Evolutionary conservation across 2,113 vertebrate species (phyloP), one percentile per base, ranked within the genome.

Genomic region (Bungarus multicinctus): DNA sequence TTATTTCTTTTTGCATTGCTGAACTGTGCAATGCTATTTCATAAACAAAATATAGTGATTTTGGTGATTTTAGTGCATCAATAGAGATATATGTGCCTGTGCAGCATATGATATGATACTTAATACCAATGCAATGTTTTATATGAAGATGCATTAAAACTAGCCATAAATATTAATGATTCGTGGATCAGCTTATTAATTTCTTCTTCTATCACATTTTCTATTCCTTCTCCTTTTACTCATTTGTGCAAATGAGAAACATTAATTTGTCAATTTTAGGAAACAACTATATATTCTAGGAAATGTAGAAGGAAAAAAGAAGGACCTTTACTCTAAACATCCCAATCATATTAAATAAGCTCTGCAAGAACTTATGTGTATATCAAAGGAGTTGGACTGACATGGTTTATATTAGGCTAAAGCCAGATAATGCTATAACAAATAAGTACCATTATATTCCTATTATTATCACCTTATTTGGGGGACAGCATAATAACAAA

Each of bases 341-440:
- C 89, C 64, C 89, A 94, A 95, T 94, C 93, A 91, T 96, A 94
- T 96, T 94, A 87, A 94, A 92, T 58, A 85, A 30, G n/a, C 89
- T 94, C 87, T 96, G 95, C 96, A 89, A 94, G 93, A 64, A 74
- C 90, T 96, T 92, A 89, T 93, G 88, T 95, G 87, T 18, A 95
- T 97, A 94, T 94, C 92, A 95, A 92, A 74, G 81, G 93, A 95
- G 93, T 92, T 90, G 30, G 86, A 92, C 96, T 91, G 90, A 94
- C 90, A 89, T 92, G 92, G 92, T 91, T 81, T 94, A 91, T 94
- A 94, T 95, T 94, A 94, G 92, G 90, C 53, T 95, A 93, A 93
- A 95, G 95, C 94, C 95, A 96, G 93, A 94, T 95, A 96, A 85
- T 87, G 93, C 89, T 95, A 94, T 94, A 96, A 95, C 94, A 95